A percentile compares a stretch with the other conserved stretches of the same genome.
These are phyloP conservation scores for Caenorhabditis panamensis DNA, from an alignment of 2,888 invertebrate genomes.

Conservation along the genomic window DNA sequence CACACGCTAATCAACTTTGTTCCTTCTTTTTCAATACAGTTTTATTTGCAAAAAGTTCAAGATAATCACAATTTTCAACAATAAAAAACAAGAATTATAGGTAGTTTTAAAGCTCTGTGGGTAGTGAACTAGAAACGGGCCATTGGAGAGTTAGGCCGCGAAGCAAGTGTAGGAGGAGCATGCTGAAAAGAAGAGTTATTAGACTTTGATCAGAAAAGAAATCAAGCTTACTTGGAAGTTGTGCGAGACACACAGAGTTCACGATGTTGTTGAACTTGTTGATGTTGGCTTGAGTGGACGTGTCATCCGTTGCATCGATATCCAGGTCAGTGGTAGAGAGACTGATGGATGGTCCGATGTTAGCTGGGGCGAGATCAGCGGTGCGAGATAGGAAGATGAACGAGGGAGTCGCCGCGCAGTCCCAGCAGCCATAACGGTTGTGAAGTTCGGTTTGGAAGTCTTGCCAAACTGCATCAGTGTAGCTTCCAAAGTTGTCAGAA, in stretches of 20 bases:
- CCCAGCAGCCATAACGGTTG: slow-evolving; percentile 51
- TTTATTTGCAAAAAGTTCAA: background rate
- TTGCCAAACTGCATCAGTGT: slow-evolving; percentile 37
- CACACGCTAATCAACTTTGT: no score
- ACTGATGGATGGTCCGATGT: slow-evolving; percentile 20
- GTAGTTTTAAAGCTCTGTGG: slow-evolving; percentile 37
- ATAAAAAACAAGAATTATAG: background rate
- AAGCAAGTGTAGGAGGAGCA: slow-evolving; percentile 40
- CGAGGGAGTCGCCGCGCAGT: slow-evolving; percentile 52
- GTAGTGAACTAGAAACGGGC: slow-evolving; percentile 15
- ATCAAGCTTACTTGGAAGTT: slow-evolving; percentile 43
- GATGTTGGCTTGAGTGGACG: slow-evolving; percentile 49
- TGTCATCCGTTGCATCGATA: slow-evolving; percentile 54
- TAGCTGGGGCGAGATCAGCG: background rate
- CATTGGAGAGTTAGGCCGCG: background rate
- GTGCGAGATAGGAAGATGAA: slow-evolving; percentile 54
- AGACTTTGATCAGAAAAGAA: no score
- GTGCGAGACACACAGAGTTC: slow-evolving; percentile 32
- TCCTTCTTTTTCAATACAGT: slow-evolving; percentile 27
- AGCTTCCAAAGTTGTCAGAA: slow-evolving; percentile 52
- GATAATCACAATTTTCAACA: slow-evolving; percentile 10
- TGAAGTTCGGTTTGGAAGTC: slow-evolving; percentile 37
- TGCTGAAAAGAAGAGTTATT: no score
- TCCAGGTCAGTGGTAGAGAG: slow-evolving; percentile 43
- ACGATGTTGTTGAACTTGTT: slow-evolving; percentile 53